A percentile compares a stretch with the other conserved stretches of the same genome.
Conservation (phyloP, 1,140 invertebrate genomes). For the Bombus impatiens region DNA sequence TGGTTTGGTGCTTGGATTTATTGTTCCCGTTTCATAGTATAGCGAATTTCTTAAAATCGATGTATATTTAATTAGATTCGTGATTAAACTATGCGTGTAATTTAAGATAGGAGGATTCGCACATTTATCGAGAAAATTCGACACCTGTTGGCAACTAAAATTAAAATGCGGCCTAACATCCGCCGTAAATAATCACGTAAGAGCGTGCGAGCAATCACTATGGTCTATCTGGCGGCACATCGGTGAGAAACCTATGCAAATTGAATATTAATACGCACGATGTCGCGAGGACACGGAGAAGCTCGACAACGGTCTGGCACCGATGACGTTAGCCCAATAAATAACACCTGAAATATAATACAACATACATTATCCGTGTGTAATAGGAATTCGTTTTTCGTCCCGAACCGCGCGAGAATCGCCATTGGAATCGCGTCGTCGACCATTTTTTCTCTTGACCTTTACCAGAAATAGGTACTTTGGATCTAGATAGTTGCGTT, state of each 20-base stretch:
- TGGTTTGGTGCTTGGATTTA: no score
- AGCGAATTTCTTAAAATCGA: no score
- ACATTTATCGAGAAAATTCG: background rate
- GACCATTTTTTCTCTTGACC: background rate
- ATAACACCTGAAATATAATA: slow-evolving; percentile 50
- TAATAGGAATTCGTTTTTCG: slow-evolving; percentile 35
- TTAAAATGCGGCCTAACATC: background rate
- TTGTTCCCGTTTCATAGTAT: no score
- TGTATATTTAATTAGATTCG: background rate
- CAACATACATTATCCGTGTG: slow-evolving; percentile 24
- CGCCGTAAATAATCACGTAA: slow-evolving; percentile 7
- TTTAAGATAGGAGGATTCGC: background rate
- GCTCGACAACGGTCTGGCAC: background rate
- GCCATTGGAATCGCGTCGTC: background rate
- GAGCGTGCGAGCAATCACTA: background rate
- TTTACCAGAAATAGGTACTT: slow-evolving; percentile 25
- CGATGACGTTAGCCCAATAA: slow-evolving; percentile 27
- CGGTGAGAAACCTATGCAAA: slow-evolving; percentile 6
- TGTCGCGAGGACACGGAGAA: background rate
- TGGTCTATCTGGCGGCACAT: background rate
- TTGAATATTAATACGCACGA: slow-evolving; percentile 38
- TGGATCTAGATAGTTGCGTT: slow-evolving; percentile 49
- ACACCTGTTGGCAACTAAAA: background rate
- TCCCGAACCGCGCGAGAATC: background rate
- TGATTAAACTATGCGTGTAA: background rate